A percentile compares a stretch with the other conserved stretches of the same genome.
Conservation (phyloP, 2,797 vertebrate genomes). For the Hippocampus kuda region DNA sequence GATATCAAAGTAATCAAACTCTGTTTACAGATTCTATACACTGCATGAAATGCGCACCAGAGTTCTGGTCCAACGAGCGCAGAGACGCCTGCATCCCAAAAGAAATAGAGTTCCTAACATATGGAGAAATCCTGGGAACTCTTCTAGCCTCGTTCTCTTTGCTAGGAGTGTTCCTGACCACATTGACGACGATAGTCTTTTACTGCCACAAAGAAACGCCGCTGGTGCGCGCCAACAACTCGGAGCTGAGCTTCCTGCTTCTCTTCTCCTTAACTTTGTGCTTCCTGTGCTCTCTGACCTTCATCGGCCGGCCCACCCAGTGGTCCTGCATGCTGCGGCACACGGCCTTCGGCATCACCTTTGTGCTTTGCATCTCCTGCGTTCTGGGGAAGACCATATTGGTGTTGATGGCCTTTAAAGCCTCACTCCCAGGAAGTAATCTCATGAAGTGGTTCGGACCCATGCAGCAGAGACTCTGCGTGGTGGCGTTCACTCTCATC, state of each 20-base stretch:
- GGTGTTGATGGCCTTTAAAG: conserved; percentile 65
- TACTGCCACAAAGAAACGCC: conserved; percentile 62
- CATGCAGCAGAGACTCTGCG: conserved; percentile 59
- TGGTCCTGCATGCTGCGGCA: conserved; percentile 71
- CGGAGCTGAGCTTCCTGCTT: conserved; percentile 66
- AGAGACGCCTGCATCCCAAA: conserved; percentile 56
- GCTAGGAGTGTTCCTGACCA: conserved; percentile 56
- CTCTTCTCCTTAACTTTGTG: conserved; percentile 65
- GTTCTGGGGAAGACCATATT: conserved; percentile 67
- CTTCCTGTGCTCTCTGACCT: conserved; percentile 66
- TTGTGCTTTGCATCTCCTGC: conserved; percentile 66
- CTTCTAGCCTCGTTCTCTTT: conserved; percentile 53
- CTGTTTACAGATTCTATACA: conserved; percentile 49
- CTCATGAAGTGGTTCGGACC: conserved; percentile 70
- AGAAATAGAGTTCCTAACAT: conserved; percentile 57
- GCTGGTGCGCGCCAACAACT: conserved; percentile 63
- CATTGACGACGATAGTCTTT: conserved; percentile 45
- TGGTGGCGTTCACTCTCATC: conserved; percentile 51
- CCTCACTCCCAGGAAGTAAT: conserved; percentile 61
- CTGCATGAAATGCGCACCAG: conserved; percentile 55
- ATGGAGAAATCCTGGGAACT: conserved; percentile 56
- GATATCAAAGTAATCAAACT: not conserved
- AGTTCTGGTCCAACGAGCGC: conserved; percentile 59
- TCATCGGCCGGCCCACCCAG: conserved; percentile 61
- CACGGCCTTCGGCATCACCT: conserved; percentile 66